Evolutionary conservation across 2,113 vertebrate genomes (phyloP), one percentile per base, ranked within the genome.

Genomic region (Serinus canaria): DNA sequence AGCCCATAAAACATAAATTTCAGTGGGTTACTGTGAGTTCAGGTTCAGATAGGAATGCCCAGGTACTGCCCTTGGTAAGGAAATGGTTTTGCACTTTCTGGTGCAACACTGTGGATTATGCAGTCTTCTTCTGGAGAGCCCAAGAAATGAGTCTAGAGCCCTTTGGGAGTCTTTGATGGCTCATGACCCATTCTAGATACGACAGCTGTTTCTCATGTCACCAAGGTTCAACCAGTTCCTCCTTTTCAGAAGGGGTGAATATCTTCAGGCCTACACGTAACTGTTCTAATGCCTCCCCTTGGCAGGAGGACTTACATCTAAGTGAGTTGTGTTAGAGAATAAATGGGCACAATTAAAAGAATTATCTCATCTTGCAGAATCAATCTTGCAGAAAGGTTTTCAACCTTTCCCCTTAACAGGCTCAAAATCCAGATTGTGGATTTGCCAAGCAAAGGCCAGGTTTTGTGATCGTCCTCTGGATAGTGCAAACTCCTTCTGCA

Each of bases 21-120:
- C 10, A 16, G 9, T 21, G 25, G 7, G 6, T 59, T 31, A 25
- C 23, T 24, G 13, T 0, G 0, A 0, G 0, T 20, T 63, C 20
- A 22, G 12, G 21, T 31, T 63, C n/a, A 43, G 13, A 14, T 12
- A 8, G 3, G 41, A 79, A 49, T 0, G 0, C 8, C 20, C 20
- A 41, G 7, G 20, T 17, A 30, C 13, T 0, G 0, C 13, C 24
- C 11, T 55, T 31, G 33, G 9, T 6, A 27, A 28, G 22, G 11
- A 23, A 62, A 12, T 6, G 2, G 6, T 41, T 55, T 47, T 30
- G 2, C 20, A 9, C 35, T 41, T 11, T 15, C 16, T 56, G 35
- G 49, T 49, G 41, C 17, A 79, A 35, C 7, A 35, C 5, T 21
- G n/a, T 24, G 15, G 19, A 15, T 63, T 30, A 30, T 41, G 33